Evolutionary conservation across 1,140 invertebrate species (phyloP), one percentile per base, ranked within the genome.

Genomic region (Gonatopus flavifemur): DNA sequence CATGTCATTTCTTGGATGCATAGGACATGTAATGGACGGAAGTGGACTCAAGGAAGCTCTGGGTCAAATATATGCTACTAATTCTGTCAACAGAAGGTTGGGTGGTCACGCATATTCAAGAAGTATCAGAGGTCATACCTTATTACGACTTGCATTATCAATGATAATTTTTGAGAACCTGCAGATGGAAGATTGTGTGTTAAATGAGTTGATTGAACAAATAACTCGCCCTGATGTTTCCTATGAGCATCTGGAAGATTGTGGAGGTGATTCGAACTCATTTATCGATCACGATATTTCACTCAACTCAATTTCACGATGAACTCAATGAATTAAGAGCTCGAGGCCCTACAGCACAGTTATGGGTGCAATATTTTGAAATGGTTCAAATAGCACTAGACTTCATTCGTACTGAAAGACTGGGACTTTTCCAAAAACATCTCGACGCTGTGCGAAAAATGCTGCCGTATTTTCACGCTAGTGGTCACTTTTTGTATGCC

Each of bases 401-500:
- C 10, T 74, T 73, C 41, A 59, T 71, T 33, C 25, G 49, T 32
- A 61, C 69, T 2, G 64, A 72, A 62, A 45, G 62, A 20, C 52
- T 15, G 3, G 48, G 31, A 2, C 49, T 71, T 52, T 76, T 62
- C 64, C 13, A 65, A n/a, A 18, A 58, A n/a, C 72, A 74, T 53
- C 48, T 69, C 2, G 10, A 50, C 10, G 48, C 54, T 16, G 40
- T 76, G 0, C 20, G 59, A 37, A 48, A 66, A 45, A 78, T 78
- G 69, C 50, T 78, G 7, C 73, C 70, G 2, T 72, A 61, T 47
- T 75, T 78, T 53, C 67, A 76, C 51, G 69, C 74, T 0, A 49
- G 53, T 35, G 70, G 69, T 1, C 70, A 74, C 44, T 64, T 61
- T 31, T 18, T 64, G 2, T 70, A 75, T 54, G 52, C 62, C 3